Evolutionary conservation across 64 coral and sea anemone species (phyloP).

Genomic region (Actinia tenebrosa): DNA sequence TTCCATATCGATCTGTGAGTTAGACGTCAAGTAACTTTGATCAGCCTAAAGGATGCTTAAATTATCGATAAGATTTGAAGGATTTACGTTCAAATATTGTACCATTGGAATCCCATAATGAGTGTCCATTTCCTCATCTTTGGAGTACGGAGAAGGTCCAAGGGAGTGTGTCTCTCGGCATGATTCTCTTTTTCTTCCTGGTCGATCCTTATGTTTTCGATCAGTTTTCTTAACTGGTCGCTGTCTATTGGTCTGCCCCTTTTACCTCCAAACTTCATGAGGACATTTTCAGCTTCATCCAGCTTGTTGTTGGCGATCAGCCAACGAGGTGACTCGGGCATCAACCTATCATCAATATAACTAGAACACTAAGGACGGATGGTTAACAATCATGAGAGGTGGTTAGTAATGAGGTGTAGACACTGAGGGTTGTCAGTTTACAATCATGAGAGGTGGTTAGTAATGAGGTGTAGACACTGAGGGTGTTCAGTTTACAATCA

Average conservation of each 20-base stretch:
- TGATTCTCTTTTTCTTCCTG: background rate
- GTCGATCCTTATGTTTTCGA: background rate
- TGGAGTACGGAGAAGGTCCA: constrained; percentile 15
- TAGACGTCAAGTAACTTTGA: no score
- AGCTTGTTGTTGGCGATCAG: constrained; percentile 18
- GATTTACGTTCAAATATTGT: no score
- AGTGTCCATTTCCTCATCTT: constrained; percentile 15
- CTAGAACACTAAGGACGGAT: no score
- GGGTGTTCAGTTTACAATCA: no score
- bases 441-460: no score
- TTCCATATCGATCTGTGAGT: no score
- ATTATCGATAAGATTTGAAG: no score
- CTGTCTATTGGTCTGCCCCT: background rate
- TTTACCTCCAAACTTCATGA: constrained; percentile 27
- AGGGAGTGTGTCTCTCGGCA: background rate
- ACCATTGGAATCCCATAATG: constrained; percentile 8
- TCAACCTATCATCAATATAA: background rate
- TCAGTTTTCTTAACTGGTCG: background rate
- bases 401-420: no score
- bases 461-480: no score
- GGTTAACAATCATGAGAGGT: no score
- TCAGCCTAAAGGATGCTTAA: no score
- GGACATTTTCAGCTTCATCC: constrained; percentile 23
- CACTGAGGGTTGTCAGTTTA: no score
- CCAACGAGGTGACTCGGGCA: constrained; percentile 42